Evolutionary conservation across 2,113 vertebrate species (phyloP), one percentile per base, ranked within the genome.

Genomic region (Mirza zaza): DNA sequence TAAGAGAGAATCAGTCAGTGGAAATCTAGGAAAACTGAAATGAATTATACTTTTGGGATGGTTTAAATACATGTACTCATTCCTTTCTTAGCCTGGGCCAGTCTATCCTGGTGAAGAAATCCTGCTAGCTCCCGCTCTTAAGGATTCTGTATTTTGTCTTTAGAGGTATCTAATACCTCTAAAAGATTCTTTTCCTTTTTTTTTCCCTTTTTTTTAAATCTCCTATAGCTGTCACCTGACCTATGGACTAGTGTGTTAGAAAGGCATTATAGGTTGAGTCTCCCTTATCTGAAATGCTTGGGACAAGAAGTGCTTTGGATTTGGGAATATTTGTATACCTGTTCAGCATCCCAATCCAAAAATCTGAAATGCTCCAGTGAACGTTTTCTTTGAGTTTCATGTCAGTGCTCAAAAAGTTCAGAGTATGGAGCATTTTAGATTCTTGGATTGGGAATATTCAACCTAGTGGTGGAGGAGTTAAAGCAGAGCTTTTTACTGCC

Each of bases 111-210:
- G 21, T 48, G n/a, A 65, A 71, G 42, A 86, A 91, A 29, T 5
- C 17, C 48, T 42, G 0, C 12, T 55, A 48, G 32, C 29, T 87
- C 34, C 39, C 73, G 42, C 45, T 71, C 18, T 68, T 70, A 77
- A 92, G 48, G 36, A n/a, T n/a, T 83, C 48, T 70, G 20, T 94
- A 8, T 93, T 93, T 85, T 36, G n/a, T 76, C n/a, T 82, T 73
- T 68, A 48, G 23, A 42, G n/a, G n/a, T n/a, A n/a, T n/a, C n/a
- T n/a, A n/a, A 52, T 67, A 75, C 29, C 7, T 68, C 52, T 83
- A 6, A 73, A 75, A 25, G 17, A 45, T 79, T 61, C 1, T 65
- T 36, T 59, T 61, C 79, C 8, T 32, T 34, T 34, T 36, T 17
- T 36, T n/a, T 23, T 32, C 45, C 25, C 29, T 63, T 50, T 70